Evolutionary conservation across 2,888 invertebrate species (phyloP), one percentile per base, ranked within the genome.

Genomic region (Heteromurus nitidus): DNA sequence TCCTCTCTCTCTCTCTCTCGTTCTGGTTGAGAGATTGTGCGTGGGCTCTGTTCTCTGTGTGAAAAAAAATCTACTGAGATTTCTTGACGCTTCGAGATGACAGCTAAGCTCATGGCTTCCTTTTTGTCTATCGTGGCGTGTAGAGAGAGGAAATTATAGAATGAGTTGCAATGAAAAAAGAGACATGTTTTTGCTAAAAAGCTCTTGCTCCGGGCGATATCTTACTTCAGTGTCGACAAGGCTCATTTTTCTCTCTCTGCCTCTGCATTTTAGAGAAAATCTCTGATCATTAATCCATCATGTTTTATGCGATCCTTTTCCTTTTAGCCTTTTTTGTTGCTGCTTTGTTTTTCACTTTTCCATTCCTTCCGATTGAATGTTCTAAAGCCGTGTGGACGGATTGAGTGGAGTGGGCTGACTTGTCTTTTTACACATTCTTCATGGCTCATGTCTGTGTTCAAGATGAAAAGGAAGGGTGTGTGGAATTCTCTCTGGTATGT

Each of bases 71-170:
- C 50, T 50, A 20, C 1, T 50, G 50, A 50, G 50, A 50, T 50
- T 50, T 50, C 50, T 50, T 50, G 50, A 50, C 20, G 50, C 50
- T 50, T 50, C 50, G 20, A 50, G 20, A 47, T 50, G 50, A 50
- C 50, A 50, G 50, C 50, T 50, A 50, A 50, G 20, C 50, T 20
- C 20, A 20, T 50, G 16, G 9, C 50, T 3, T 20, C 20, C n/a
- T n/a, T 50, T 50, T 50, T 16, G 50, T 50, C 50, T 50, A 36
- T 13, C 36, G 36, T 13, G 5, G 13, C 50, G 3, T 50, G n/a
- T n/a, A 20, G 18, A 47, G n/a, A n/a, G n/a, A n/a, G n/a, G n/a
- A n/a, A 47, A 3, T n/a, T 47, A n/a, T n/a, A n/a, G 20, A 50
- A 50, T 20, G 50, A 20, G 50, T n/a, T n/a, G 9, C 9, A 36